Conservation (phyloP, 2,888 invertebrate species). For the Cerastoderma edule region DNA sequence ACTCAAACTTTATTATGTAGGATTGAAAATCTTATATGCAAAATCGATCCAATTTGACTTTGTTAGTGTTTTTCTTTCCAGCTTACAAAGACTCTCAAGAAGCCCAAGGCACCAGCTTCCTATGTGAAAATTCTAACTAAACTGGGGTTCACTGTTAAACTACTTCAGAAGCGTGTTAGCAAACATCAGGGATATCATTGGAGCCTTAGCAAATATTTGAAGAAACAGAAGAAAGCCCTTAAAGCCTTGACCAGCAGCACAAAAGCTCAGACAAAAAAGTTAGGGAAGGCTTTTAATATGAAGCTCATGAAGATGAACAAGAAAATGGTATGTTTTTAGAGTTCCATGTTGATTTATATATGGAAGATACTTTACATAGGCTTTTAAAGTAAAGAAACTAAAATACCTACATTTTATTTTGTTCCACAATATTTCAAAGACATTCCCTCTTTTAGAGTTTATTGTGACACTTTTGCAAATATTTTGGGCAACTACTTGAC, state of each 20-base stretch:
- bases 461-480: too few relatives aligned
- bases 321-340: constrained; percentile 4
- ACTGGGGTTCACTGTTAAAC: background rate
- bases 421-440: too few relatives aligned
- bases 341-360: too few relatives aligned
- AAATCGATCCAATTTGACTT: too few relatives aligned
- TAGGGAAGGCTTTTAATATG: background rate
- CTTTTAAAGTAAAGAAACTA: too few relatives aligned
- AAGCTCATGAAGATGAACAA: background rate
- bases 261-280: background rate
- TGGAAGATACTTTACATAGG: too few relatives aligned
- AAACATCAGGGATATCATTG: constrained; percentile 4
- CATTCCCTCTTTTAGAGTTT: too few relatives aligned
- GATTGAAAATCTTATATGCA: too few relatives aligned
- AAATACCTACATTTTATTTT: too few relatives aligned
- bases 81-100: background rate
- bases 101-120: background rate
- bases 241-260: background rate
- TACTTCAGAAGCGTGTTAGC: background rate
- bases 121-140: constrained; percentile 6
- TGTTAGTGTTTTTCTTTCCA: too few relatives aligned
- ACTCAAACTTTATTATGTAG: too few relatives aligned
- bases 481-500: too few relatives aligned
- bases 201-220: background rate
- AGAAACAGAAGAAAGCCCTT: background rate